Conservation (phyloP, 2,888 invertebrate species). For the Parascotia fuliginaria region DNA sequence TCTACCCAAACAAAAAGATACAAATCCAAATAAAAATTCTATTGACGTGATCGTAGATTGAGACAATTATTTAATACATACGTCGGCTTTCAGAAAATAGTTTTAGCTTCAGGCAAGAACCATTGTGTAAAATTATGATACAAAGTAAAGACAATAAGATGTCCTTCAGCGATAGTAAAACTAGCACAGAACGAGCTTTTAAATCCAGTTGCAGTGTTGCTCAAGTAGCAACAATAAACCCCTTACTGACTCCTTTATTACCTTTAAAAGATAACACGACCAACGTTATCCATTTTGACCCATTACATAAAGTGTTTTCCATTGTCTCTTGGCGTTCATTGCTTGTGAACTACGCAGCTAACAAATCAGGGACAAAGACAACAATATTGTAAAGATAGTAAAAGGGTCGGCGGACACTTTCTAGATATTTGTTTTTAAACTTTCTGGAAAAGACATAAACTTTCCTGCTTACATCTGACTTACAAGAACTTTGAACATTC, state of each 20-base stretch:
- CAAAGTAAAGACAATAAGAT: slow-evolving; percentile 28
- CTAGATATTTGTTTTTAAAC: slow-evolving; percentile 7
- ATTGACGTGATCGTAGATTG: no score
- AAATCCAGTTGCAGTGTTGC: slow-evolving; percentile 57
- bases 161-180: slow-evolving; percentile 23
- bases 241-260: slow-evolving; percentile 73
- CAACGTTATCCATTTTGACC: slow-evolving; percentile 68
- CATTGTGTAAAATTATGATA: neutral
- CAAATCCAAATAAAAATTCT: neutral
- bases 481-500: slow-evolving; percentile 1
- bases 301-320: slow-evolving; percentile 75
- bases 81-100: no score
- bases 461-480: neutral
- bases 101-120: no score
- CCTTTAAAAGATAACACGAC: slow-evolving; percentile 70
- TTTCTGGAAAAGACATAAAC: neutral
- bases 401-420: slow-evolving; percentile 17
- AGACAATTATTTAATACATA: no score
- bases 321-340: slow-evolving; percentile 62
- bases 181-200: slow-evolving; percentile 38
- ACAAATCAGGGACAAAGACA: slow-evolving; percentile 38
- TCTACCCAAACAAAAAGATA: no score
- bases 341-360: slow-evolving; percentile 34
- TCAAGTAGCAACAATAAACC: slow-evolving; percentile 69
- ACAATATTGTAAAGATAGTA: slow-evolving; percentile 28